These are phyloP conservation scores for Phasianus colchicus DNA, from an alignment of 2,113 vertebrate genomes.

Conservation along the genomic window DNA sequence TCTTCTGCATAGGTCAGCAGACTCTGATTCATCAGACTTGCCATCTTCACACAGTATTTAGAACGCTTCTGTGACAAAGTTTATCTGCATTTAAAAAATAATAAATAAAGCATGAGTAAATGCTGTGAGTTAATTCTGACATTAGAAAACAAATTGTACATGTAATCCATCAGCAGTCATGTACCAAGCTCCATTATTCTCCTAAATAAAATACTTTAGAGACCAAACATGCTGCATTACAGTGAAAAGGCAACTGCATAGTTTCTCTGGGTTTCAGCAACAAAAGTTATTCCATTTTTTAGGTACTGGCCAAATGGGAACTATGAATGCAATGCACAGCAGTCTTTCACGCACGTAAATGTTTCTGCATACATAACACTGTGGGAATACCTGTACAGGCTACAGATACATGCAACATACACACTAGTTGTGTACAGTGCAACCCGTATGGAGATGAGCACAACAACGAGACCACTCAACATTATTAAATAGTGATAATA, in stretches of 20 bases:
- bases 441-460: background rate
- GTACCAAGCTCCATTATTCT: background rate
- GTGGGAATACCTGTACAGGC: background rate
- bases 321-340: background rate
- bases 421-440: background rate
- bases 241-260: background rate
- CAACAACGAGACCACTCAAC: background rate
- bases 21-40: slow-evolving; percentile 88
- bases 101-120: background rate
- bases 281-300: background rate
- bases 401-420: background rate
- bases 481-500: background rate
- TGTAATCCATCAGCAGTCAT: background rate
- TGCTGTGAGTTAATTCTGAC: background rate
- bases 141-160: background rate
- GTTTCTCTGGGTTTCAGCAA: background rate
- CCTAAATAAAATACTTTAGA: background rate
- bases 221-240: background rate
- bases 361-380: background rate
- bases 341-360: background rate
- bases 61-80: background rate
- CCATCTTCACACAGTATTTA: slow-evolving; percentile 83
- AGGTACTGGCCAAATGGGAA: background rate
- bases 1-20: slow-evolving; percentile 93
- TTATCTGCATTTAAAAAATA: slow-evolving; percentile 30